Percentiles rank a stretch among this genome's conserved stretches.
phyloP scores from a whole-genome alignment of 2,113 vertebrate genomes.

The Mormoops blainvillei region DNA sequence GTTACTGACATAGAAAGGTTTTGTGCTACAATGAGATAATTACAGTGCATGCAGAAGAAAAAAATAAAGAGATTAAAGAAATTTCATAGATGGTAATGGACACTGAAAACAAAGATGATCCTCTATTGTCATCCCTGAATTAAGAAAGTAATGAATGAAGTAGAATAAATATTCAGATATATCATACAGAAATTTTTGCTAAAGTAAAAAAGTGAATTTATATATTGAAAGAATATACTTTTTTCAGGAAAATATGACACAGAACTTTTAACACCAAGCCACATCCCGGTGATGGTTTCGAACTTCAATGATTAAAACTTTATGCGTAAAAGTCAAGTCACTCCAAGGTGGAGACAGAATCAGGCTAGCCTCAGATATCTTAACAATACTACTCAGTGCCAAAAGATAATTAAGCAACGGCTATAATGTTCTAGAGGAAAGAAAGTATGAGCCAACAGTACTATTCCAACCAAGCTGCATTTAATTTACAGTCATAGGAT shows the following conservation, averaged over 20 bases:
- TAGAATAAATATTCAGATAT: not conserved
- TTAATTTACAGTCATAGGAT: not conserved
- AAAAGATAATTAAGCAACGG: not conserved
- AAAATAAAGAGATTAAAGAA: not conserved
- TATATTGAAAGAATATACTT: not conserved
- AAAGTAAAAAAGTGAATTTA: not conserved
- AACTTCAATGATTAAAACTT: slow-evolving; percentile 28
- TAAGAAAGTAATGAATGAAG: not conserved
- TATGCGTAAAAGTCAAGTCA: not conserved
- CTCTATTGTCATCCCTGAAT: not conserved
- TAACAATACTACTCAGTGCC: not conserved
- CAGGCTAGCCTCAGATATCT: not conserved
- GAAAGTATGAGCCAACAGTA: not conserved
- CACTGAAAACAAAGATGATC: not conserved
- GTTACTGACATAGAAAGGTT: not conserved
- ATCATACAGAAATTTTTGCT: not conserved
- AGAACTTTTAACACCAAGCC: not conserved
- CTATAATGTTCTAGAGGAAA: not conserved
- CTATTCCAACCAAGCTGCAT: not conserved
- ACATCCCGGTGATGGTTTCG: not conserved
- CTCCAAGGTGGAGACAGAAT: not conserved
- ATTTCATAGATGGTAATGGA: not conserved
- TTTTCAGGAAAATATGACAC: not conserved
- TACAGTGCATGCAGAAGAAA: not conserved
- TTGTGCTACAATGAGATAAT: not conserved